Percentiles rank a stretch among this genome's conserved stretches.
These are phyloP conservation scores for Eristalinus aeneus DNA, from an alignment of 2,888 invertebrate species.

Conservation along the genomic window DNA sequence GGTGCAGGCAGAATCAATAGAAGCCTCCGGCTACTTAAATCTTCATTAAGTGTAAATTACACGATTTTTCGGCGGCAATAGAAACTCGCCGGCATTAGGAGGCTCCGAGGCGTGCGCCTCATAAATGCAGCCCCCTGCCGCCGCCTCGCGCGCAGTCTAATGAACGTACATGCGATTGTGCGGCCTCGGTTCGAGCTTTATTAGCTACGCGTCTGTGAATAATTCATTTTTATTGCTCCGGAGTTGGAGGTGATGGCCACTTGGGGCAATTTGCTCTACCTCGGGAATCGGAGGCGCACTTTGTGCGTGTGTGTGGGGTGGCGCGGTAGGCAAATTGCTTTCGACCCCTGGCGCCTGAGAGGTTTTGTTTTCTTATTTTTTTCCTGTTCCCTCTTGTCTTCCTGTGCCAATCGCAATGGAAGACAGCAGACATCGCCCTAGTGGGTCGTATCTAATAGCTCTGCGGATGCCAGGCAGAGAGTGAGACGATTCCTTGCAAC, in stretches of 20 bases:
- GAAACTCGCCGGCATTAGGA: not conserved
- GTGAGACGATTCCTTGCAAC: constrained; percentile 36
- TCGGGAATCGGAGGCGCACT: constrained; percentile 34
- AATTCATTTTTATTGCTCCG: constrained; percentile 62
- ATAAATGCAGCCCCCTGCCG: not conserved
- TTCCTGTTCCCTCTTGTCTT: not conserved
- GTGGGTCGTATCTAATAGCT: constrained; percentile 16
- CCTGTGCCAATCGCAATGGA: not conserved
- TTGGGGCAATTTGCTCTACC: constrained; percentile 65
- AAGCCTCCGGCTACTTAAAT: constrained; percentile 60
- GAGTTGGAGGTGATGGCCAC: constrained; percentile 61
- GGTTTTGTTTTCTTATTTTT: constrained; percentile 8
- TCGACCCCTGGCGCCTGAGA: constrained; percentile 36
- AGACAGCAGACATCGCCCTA: not conserved
- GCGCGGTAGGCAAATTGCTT: constrained; percentile 40
- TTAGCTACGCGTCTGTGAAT: constrained; percentile 63
- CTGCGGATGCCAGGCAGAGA: not conserved
- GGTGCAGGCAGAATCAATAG: constrained; percentile 46
- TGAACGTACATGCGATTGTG: constrained; percentile 12
- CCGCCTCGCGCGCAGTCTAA: not conserved
- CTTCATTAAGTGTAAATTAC: constrained; percentile 69
- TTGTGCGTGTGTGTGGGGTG: not conserved
- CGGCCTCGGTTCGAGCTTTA: constrained; percentile 41
- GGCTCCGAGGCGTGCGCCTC: not conserved
- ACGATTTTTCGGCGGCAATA: constrained; percentile 24